Conservation (phyloP, 2,888 invertebrate species). For the Acronicta alni region DNA sequence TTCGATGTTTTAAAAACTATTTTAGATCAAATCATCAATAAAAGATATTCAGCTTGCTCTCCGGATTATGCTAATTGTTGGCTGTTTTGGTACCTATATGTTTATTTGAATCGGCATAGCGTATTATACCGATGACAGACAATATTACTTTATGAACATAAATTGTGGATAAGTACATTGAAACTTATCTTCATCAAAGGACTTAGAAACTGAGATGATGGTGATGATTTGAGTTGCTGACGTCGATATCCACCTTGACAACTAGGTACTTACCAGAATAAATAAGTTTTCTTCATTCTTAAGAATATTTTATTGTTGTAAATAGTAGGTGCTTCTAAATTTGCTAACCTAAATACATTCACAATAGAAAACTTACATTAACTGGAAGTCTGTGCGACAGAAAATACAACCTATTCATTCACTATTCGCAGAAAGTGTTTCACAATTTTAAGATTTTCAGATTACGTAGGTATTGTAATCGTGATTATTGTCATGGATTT, state of each 20-base stretch:
- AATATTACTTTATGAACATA: conserved; percentile 1
- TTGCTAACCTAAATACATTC: not conserved
- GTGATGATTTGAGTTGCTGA: not conserved
- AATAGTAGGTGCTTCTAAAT: not conserved
- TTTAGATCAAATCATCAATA: conserved; percentile 5
- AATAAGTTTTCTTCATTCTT: not conserved
- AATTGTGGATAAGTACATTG: not conserved
- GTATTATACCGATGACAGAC: conserved; percentile 1
- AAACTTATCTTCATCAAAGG: too few relatives aligned
- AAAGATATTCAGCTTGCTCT: conserved; percentile 35
- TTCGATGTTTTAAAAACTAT: conserved; percentile 21
- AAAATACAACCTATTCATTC: too few relatives aligned
- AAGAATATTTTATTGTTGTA: not conserved
- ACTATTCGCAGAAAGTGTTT: not conserved
- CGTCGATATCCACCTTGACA: too few relatives aligned
- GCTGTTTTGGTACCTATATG: conserved; percentile 30
- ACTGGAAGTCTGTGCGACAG: not conserved
- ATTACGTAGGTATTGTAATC: not conserved
- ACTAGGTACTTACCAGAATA: not conserved
- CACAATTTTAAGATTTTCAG: too few relatives aligned
- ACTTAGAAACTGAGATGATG: not conserved
- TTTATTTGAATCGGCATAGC: conserved; percentile 2
- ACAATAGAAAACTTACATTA: not conserved
- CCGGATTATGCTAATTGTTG: conserved; percentile 37
- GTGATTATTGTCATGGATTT: not conserved